Percentiles rank a stretch among this genome's conserved stretches.
Evolutionary conservation across 2,113 vertebrate genomes (phyloP).

Genomic region (Podiceps cristatus): DNA sequence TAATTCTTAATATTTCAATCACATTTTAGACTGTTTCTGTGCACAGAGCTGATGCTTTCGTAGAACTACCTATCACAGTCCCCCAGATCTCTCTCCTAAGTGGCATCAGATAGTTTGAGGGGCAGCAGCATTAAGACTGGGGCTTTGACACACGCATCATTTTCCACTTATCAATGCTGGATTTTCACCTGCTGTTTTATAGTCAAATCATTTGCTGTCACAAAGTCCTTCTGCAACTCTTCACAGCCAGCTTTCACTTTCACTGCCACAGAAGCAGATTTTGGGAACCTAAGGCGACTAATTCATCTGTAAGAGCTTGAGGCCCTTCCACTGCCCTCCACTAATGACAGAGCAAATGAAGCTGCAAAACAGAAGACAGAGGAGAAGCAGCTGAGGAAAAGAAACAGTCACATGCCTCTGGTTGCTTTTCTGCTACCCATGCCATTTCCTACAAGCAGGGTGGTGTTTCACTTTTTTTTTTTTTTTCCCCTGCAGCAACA

Average conservation of each 20-base stretch:
- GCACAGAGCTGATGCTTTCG: neutral
- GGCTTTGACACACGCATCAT: neutral
- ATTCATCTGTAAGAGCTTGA: neutral
- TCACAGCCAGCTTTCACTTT: neutral
- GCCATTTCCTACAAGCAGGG: neutral
- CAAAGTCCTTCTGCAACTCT: neutral
- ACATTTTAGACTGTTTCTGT: neutral
- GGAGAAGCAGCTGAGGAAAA: neutral
- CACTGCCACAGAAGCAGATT: neutral
- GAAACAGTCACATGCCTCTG: neutral
- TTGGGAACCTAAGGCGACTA: neutral
- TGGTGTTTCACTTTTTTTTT: accelerated
- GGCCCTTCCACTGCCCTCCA: neutral
- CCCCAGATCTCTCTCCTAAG: neutral
- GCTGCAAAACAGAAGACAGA: neutral
- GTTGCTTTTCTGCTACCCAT: neutral
- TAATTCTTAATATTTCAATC: neutral
- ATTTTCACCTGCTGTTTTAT: neutral
- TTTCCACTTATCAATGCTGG: neutral
- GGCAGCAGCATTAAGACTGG: accelerated
- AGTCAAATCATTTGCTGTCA: neutral
- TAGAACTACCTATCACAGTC: accelerated
- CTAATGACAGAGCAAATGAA: neutral
- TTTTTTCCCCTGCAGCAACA: accelerated
- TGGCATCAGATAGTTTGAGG: accelerated